Evolutionary conservation across 1,140 invertebrate species (phyloP), one percentile per base, ranked within the genome.

Genomic region (Drosophila kikkawai): DNA sequence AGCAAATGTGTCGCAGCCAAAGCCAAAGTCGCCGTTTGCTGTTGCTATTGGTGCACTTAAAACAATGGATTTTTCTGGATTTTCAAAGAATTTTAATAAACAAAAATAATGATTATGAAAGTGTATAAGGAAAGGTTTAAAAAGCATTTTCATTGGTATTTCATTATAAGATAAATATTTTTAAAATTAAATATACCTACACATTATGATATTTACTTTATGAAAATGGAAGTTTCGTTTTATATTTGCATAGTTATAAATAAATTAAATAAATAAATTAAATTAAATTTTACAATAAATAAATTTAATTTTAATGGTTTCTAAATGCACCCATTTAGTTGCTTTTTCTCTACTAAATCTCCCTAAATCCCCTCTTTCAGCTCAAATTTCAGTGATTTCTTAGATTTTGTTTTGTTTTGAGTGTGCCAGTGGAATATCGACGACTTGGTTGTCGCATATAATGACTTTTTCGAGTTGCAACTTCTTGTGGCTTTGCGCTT

Each of bases 1-100:
- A 87, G 84, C 84, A 88, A 90, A 90, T 90, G 86, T 90, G 85
- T 88, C 85, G 85, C 85, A 88, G 84, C 78, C 85, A 84, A 84
- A 88, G 84, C 79, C 80, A 90, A 85, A 88, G 85, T 69, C 80
- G 69, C 60, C 41, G 82, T 68, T 66, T 66, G 29, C 60, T 57
- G 51, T 39, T 57, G 67, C 53, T 71, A 41, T 44, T 45, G 36
- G 11, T 60, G 36, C 64, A 65, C 63, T 42, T 22, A 26, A 56
- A 56, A 56, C 53, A 56, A 56, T 26, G 26, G 0, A 4, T 15
- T 22, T 22, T n/a, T 15, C 3, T n/a, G 6, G 3, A 37, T 9
- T 15, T 13, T 13, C 22, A 19, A 13, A 0, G 12, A 36, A 36
- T 4, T 32, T 1, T 12, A 2, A 17, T 8, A 41, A 39, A 37